Conservation (phyloP, 2,113 vertebrate species). For the Grammomys surdaster region DNA sequence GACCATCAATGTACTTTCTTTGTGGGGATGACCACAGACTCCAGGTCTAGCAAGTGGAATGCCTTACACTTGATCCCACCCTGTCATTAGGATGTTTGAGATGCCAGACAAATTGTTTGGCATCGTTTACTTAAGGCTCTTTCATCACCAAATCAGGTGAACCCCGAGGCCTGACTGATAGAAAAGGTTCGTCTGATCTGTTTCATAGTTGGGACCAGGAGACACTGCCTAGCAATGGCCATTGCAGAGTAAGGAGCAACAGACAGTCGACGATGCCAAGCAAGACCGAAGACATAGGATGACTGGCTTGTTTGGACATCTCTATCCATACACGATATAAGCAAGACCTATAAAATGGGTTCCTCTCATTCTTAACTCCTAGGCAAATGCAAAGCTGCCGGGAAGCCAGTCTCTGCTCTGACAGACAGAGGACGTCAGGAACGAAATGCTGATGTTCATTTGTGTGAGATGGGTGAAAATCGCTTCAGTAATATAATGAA, state of each 20-base stretch:
- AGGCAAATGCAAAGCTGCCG: not conserved
- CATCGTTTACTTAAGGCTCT: slow-evolving; percentile 51
- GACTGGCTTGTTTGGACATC: not conserved
- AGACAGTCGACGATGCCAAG: not conserved
- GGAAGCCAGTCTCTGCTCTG: not conserved
- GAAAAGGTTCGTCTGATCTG: not conserved
- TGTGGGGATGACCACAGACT: slow-evolving; percentile 43
- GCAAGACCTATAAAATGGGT: not conserved
- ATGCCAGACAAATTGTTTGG: slow-evolving; percentile 76
- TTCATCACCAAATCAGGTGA: slow-evolving; percentile 73
- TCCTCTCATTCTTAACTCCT: not conserved
- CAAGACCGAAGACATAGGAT: not conserved
- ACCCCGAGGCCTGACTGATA: not conserved
- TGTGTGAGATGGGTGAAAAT: not conserved
- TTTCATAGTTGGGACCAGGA: not conserved
- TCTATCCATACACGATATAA: not conserved
- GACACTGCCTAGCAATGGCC: not conserved
- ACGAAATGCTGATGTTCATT: not conserved
- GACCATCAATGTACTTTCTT: slow-evolving; percentile 51
- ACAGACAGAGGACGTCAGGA: not conserved
- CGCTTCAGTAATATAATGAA: not conserved
- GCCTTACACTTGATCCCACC: slow-evolving; percentile 48
- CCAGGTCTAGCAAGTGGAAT: slow-evolving; percentile 14
- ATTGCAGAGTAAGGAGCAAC: not conserved
- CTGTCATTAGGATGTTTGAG: slow-evolving; percentile 78